These are phyloP conservation scores for Halcyon badia DNA, from an alignment of 2,797 vertebrate genomes.

Conservation along the genomic window DNA sequence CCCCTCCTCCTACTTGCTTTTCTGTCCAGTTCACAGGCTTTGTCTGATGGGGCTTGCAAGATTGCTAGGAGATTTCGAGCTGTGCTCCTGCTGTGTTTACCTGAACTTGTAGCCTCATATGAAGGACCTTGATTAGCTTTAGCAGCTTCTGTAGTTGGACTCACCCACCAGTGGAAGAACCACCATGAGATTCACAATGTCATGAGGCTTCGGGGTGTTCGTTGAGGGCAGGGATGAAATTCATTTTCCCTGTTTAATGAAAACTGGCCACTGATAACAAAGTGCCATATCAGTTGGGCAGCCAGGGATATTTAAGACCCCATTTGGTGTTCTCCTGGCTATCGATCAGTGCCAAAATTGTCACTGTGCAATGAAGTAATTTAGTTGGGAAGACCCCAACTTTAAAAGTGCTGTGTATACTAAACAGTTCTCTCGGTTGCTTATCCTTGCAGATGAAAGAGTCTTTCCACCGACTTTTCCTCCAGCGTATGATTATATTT, in stretches of 20 bases:
- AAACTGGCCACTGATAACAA: not conserved
- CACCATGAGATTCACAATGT: fast-evolving
- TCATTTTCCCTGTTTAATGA: not conserved
- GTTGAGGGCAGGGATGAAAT: not conserved
- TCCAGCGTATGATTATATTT: constrained; percentile 55
- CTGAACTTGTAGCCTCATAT: not conserved
- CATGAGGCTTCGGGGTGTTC: not conserved
- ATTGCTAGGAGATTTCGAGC: not conserved
- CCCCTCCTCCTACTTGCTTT: not conserved
- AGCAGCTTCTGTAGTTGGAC: not conserved
- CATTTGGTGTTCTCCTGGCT: not conserved
- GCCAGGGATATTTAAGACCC: not conserved
- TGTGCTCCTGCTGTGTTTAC: not conserved
- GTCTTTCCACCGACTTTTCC: constrained; percentile 21
- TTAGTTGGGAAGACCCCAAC: not conserved
- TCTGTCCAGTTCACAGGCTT: not conserved
- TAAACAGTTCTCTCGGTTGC: not conserved
- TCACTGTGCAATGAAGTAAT: not conserved
- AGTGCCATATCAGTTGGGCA: not conserved
- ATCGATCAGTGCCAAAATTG: not conserved
- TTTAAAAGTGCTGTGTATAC: not conserved
- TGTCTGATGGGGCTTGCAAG: not conserved
- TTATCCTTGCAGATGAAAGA: constrained; percentile 19
- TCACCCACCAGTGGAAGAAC: not conserved
- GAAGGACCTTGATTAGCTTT: not conserved